Conservation (phyloP, 2,113 vertebrate species). For the Larimichthys polyactis region DNA sequence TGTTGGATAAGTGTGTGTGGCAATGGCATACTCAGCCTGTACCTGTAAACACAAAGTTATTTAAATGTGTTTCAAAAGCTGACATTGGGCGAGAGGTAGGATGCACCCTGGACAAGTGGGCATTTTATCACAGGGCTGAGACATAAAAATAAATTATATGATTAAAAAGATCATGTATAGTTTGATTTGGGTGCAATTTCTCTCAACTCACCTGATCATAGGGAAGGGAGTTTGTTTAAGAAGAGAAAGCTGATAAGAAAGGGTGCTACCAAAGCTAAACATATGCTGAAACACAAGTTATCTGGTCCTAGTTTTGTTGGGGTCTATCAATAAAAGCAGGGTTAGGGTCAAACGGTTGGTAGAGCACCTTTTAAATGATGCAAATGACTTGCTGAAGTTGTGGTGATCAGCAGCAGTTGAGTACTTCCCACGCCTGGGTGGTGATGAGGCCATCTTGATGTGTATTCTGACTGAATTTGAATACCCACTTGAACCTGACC, state of each 20-base stretch:
- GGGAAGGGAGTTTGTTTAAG: neutral
- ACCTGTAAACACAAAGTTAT: too few relatives aligned
- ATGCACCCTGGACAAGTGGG: too few relatives aligned
- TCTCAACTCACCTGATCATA: too few relatives aligned
- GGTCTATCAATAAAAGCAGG: neutral
- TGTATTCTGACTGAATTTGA: constrained; percentile 17
- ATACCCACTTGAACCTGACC: neutral
- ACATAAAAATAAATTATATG: too few relatives aligned
- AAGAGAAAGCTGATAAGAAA: neutral
- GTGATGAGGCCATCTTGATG: neutral
- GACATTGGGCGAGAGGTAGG: too few relatives aligned
- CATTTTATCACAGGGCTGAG: too few relatives aligned
- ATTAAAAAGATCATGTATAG: too few relatives aligned
- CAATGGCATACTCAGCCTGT: too few relatives aligned
- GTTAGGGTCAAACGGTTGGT: neutral
- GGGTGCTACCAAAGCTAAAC: neutral
- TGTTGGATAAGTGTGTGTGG: too few relatives aligned
- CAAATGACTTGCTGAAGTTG: neutral
- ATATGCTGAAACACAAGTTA: too few relatives aligned
- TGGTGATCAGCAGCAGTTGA: neutral
- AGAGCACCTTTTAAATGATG: neutral
- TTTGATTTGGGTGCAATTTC: too few relatives aligned
- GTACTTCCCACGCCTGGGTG: constrained; percentile 9
- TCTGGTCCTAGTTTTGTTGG: neutral
- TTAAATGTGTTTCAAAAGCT: too few relatives aligned